A percentile compares a stretch with the other conserved stretches of the same genome.
Evolutionary conservation across 2,797 vertebrate species (phyloP).

Genomic region (Lycodopsis pacificus): DNA sequence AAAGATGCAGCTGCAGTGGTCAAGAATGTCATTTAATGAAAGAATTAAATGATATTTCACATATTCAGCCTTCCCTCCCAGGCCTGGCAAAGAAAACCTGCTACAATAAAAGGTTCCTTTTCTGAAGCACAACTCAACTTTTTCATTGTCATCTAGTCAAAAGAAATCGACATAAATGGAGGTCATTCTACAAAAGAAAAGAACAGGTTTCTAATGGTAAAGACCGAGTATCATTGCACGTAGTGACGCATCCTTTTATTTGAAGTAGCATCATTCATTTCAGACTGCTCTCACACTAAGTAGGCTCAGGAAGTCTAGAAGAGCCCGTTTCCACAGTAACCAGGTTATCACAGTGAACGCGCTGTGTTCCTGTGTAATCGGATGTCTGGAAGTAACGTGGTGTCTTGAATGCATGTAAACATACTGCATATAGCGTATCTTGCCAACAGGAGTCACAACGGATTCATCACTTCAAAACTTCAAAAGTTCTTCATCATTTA

Average conservation of each 20-base stretch:
- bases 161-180: background rate
- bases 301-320: background rate
- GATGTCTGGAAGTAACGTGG: background rate
- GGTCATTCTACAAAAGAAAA: background rate
- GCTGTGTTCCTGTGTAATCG: background rate
- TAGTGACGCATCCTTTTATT: background rate
- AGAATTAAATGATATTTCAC: background rate
- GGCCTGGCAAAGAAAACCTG: no score
- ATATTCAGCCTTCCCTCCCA: background rate
- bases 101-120: background rate
- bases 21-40: background rate
- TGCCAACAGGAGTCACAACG: background rate
- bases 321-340: background rate
- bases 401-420: constrained; percentile 2
- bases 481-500: background rate
- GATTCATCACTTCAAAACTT: constrained; percentile 2
- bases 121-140: background rate
- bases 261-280: background rate
- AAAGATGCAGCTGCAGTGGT: background rate
- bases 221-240: background rate
- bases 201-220: background rate
- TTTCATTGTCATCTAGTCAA: background rate
- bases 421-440: background rate
- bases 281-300: background rate
- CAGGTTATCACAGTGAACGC: background rate